Evolutionary conservation across 1,140 invertebrate genomes (phyloP), one percentile per base, ranked within the genome.

Genomic region (Drosophila neocordata): DNA sequence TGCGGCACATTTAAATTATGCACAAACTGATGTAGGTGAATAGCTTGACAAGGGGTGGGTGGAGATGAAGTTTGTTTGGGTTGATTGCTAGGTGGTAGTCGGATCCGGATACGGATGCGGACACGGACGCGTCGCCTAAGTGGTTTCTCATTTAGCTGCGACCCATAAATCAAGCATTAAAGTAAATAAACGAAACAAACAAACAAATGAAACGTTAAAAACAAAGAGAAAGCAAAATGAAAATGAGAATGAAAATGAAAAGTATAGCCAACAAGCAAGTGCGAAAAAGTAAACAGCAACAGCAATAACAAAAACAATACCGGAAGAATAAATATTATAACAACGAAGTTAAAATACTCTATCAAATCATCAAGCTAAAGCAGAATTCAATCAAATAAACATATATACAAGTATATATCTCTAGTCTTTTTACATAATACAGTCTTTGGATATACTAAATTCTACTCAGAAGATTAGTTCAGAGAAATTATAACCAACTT

Each of bases 111-210:
- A 22, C 57, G 35, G 15, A 59, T 22, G 35, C 57, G 52, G 64
- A 72, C 73, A 64, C 59, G 64, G 64, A 72, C 73, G 69, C 59
- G 63, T 80, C 74, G 70, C 60, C 64, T 72, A 56, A 57, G 65
- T 73, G 81, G 73, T 77, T 84, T 81, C 77, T 81, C 82, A 87
- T 87, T 85, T 78, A 71, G 69, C 81, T 56, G 59, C 77, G 65
- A 71, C 72, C 69, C 77, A 84, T 84, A 85, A 84, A 84, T 84
- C 82, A 85, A 77, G 65, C 65, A 77, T 73, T 73, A 65, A 77
- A 77, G 35, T 58, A 69, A 73, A 73, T 53, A 69, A 83, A 79
- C 58, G n/a, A 76, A 76, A 79, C 71, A 77, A 74, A 81, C 65
- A 63, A 61, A 70, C 61, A 34, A 64, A 73, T 20, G 35, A 60